Base-by-base conservation (phyloP, 2,888 invertebrate genomes). In the Prionchulus punctatus region DNA sequence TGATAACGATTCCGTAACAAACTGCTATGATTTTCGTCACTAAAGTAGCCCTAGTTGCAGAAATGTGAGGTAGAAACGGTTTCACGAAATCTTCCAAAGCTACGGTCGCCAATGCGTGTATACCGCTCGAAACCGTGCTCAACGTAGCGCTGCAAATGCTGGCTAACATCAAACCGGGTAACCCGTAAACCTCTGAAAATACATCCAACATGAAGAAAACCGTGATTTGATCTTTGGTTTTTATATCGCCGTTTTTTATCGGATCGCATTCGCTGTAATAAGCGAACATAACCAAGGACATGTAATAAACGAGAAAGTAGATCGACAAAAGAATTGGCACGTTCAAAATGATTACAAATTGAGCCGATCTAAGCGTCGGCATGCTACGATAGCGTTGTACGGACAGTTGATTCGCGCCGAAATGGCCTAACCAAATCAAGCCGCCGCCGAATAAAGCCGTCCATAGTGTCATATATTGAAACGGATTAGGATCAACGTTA, bases 391-490 rank as follows among this genome's bases (percentile, higher is more conserved):
- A 57, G n/a, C 56, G 25, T 36, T 57, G 57, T 2, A 57, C 21
- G 12, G 54, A 30, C 2, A 57, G 30, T 47, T 57, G 57, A 27
- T 55, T 57, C 4, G 57, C 31, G 27, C 56, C 42, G 27, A 57
- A 54, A 12, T 18, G 21, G 45, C 53, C 62, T 55, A 68, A 60
- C 68, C 70, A 70, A 61, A 65, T 66, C 26, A 69, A 63, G 42
- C 60, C 60, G 28, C 67, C 69, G 56, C 70, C 71, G 60, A 71
- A 63, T 15, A 65, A 54, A 53, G 69, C 64, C 21, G 69, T 62
- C 70, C 69, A 71, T 21, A 68, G 59, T 12, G 69, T 67, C 59
- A 69, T 70, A 25, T 70, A 62, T 3, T 63, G 63, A 21, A 63
- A 63, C 18, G 69, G 70, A 57, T 66, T 62, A 3, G 63, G 63